Base-by-base conservation (phyloP, 2,888 invertebrate species). In the Barypeithes pellucidus region DNA sequence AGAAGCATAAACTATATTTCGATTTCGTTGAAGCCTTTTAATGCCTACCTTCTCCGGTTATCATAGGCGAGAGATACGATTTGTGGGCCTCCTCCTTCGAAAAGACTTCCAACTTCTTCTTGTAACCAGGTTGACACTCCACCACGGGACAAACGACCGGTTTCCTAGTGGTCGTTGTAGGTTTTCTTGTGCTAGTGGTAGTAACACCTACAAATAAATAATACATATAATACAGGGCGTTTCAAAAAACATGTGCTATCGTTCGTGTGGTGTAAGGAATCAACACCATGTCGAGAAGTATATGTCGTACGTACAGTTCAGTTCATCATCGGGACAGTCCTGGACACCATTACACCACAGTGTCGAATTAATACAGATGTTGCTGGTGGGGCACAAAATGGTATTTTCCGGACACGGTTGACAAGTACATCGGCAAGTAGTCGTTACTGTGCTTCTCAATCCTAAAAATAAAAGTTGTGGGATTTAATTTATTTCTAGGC, bases 281-380 rank as follows among this genome's bases (percentile, higher is more conserved):
- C n/a, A n/a, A n/a, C n/a, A n/a, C n/a, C n/a, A n/a, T n/a, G n/a
- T n/a, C n/a, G n/a, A n/a, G n/a, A n/a, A n/a, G n/a, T 33, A 33
- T 33, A 5, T 4, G 8, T 33, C 8, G 5, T 41, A 73, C 71
- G 62, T 81, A 80, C 95, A 96, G 70, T 90, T 86, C 2, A 86
- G 84, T 85, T 96, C 96, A 83, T 96, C 96, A 81, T 95, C 95
- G 0, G 93, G 91, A 80, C 96, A 96, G 84, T 96, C 93, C 75
- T 90, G 89, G 0, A 94, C 86, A 0, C 94, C 95, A 82, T 96
- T 91, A 82, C 96, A 96, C 95, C 95, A 95, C 11, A 89, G 86
- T 0, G 88, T 86, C 43, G 90, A 88, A 0, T 91, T 88, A 14
- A 95, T 89, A 81, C 95, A 95, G 62, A 91, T 87, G 72, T 92